Evolutionary conservation across 30 jellyfish, hydroid and myxozoan genomes (phyloP).

Genomic region (Chironex yamaguchii): DNA sequence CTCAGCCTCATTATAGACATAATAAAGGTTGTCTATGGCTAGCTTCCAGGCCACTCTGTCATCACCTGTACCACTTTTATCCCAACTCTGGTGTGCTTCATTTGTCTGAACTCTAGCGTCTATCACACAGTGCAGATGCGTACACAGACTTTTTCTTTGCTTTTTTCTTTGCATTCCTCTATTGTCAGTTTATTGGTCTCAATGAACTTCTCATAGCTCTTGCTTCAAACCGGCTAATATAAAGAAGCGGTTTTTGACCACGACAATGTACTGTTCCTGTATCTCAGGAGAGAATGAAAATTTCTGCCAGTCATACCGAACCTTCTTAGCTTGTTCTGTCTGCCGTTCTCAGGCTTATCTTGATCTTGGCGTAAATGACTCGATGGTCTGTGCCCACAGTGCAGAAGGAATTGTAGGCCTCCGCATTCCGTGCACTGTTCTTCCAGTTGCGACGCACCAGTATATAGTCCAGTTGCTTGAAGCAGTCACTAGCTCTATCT

Average conservation of each 20-base stretch:
- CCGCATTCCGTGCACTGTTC: background rate
- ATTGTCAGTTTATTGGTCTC: background rate
- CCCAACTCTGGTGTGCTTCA: background rate
- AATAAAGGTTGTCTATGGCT: background rate
- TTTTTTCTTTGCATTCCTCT: background rate
- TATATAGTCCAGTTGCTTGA: background rate
- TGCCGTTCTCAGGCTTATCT: background rate
- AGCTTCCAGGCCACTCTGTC: background rate
- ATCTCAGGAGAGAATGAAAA: background rate
- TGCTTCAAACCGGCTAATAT: too few species aligned
- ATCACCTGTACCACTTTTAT: background rate
- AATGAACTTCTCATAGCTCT: background rate
- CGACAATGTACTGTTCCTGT: background rate
- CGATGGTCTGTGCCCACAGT: background rate
- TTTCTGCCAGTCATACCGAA: background rate
- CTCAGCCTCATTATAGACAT: background rate
- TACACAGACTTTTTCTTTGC: too few species aligned
- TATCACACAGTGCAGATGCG: too few species aligned
- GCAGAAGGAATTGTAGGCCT: background rate
- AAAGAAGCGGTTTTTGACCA: background rate
- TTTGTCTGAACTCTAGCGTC: too few species aligned
- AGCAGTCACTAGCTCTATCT: background rate
- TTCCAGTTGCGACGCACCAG: background rate
- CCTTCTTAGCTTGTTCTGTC: background rate
- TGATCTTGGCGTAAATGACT: background rate